Evolutionary conservation across 1,140 invertebrate species (phyloP).

Genomic region (Magallana gigas): DNA sequence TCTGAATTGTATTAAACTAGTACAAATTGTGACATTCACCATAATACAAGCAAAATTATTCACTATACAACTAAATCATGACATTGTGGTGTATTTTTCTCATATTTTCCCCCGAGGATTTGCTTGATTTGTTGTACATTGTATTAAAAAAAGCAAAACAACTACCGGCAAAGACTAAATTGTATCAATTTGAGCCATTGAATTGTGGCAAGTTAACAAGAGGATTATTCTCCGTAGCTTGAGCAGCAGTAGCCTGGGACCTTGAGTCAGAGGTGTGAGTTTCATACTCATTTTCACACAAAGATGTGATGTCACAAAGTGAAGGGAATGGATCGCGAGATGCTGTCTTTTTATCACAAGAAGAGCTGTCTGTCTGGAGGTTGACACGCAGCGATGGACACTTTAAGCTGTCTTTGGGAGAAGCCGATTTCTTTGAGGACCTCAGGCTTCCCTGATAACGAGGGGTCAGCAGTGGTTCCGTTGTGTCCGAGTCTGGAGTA

Average conservation of each 20-base stretch:
- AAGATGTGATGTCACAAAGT: not conserved
- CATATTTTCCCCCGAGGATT: no score
- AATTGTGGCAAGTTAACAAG: not conserved
- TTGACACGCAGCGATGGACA: not conserved
- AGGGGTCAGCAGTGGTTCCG: slow-evolving; percentile 1
- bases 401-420: slow-evolving; percentile 18
- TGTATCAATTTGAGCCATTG: no score
- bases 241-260: slow-evolving; percentile 6
- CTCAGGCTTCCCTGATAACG: not conserved
- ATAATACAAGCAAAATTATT: no score
- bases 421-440: slow-evolving; percentile 7
- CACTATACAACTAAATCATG: no score
- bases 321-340: slow-evolving; percentile 7
- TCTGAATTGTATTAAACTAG: no score
- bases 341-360: not conserved
- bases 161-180: no score
- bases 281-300: slow-evolving; percentile 24
- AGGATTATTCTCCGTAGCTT: not conserved
- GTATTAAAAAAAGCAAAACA: no score
- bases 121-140: no score
- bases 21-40: no score
- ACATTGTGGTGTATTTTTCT: no score
- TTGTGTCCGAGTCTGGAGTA: not conserved
- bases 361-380: slow-evolving; percentile 6
- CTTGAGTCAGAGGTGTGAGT: not conserved